phyloP scores from a whole-genome alignment of 2,113 vertebrate species.

The Gobio gobio region DNA sequence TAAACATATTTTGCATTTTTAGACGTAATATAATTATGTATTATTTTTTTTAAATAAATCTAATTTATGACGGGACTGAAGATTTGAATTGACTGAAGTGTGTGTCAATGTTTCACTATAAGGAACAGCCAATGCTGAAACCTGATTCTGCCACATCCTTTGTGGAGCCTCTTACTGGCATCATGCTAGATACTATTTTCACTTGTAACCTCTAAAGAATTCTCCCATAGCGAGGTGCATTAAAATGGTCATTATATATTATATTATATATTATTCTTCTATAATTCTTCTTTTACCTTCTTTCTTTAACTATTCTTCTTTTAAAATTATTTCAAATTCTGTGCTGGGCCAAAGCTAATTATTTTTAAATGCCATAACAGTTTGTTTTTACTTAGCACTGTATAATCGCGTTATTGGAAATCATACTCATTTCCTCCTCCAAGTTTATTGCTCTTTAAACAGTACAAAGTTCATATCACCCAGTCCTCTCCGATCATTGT shows the following conservation, averaged over 20 bases:
- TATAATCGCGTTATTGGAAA: no score
- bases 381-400: neutral
- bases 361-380: neutral
- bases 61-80: no score
- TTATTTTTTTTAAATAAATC: neutral
- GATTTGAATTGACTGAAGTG: neutral
- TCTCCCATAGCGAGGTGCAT: neutral
- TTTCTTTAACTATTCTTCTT: no score
- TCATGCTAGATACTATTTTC: conserved; percentile 16
- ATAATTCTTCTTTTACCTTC: no score
- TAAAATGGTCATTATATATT: neutral
- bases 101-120: neutral
- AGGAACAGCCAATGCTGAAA: neutral
- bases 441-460: conserved; percentile 34
- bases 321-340: neutral
- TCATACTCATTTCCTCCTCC: neutral
- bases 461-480: conserved; percentile 68
- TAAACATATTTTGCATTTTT: neutral
- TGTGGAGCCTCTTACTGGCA: conserved; percentile 13
- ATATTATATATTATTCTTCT: neutral
- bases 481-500: conserved; percentile 55
- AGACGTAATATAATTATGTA: neutral
- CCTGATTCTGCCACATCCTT: neutral
- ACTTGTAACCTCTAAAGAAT: conserved; percentile 1
- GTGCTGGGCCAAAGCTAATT: neutral